These are phyloP conservation scores for Apomyelois bistriatella DNA, from an alignment of 2,888 invertebrate genomes.

Conservation along the genomic window DNA sequence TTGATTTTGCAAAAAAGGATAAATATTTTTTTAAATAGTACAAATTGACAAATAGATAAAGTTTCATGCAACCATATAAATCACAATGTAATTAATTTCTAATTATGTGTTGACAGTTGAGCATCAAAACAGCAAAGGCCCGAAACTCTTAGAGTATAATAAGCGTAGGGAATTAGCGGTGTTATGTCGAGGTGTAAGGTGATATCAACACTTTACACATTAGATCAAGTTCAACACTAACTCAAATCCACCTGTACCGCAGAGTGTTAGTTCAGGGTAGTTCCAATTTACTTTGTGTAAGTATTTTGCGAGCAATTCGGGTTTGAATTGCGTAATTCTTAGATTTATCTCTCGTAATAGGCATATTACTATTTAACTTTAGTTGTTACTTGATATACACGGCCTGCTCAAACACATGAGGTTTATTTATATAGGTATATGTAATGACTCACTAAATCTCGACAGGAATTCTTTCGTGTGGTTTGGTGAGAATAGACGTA, in stretches of 20 bases:
- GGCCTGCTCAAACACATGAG: neutral
- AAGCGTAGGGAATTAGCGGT: slow-evolving; percentile 34
- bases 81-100: neutral
- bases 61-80: neutral
- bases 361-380: slow-evolving; percentile 2
- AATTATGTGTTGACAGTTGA: slow-evolving; percentile 2
- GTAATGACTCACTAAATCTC: no score
- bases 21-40: no score
- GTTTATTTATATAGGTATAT: neutral
- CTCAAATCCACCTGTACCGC: slow-evolving; percentile 47
- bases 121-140: neutral
- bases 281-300: slow-evolving; percentile 15
- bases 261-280: slow-evolving; percentile 39
- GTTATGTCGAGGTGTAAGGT: slow-evolving; percentile 38
- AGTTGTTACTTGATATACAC: neutral
- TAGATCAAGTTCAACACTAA: slow-evolving; percentile 51
- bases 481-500: no score
- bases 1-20: no score
- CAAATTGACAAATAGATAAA: no score
- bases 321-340: neutral
- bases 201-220: slow-evolving; percentile 45
- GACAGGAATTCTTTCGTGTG: no score
- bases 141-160: slow-evolving; percentile 2
- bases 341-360: neutral
- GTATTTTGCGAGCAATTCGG: slow-evolving; percentile 11